These are phyloP conservation scores for Galaxias olidus DNA, from an alignment of 2,797 vertebrate species.

Conservation along the genomic window DNA sequence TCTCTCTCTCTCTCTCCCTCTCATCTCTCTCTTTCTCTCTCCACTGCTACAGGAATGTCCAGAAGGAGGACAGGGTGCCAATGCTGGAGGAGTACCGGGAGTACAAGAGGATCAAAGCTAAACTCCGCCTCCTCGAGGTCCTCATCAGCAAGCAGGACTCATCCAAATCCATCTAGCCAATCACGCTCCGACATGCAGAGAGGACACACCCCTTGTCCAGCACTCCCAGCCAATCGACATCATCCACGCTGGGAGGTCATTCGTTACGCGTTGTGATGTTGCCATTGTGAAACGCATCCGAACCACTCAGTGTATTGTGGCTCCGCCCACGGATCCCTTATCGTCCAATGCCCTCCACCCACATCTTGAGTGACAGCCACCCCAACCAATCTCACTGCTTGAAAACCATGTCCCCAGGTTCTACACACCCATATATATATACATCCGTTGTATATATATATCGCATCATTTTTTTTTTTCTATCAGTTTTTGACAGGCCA, in stretches of 20 bases:
- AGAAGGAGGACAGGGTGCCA: slow-evolving; percentile 92
- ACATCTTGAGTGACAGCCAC: background rate
- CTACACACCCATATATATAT: too few species aligned
- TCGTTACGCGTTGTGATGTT: too few species aligned
- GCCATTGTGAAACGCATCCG: too few species aligned
- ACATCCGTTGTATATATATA: too few species aligned
- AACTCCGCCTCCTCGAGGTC: slow-evolving; percentile 93
- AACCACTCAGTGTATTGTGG: too few species aligned
- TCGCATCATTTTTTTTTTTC: background rate
- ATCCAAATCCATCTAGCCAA: slow-evolving; percentile 90
- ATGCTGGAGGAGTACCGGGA: slow-evolving; percentile 95
- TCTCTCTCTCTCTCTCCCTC: background rate
- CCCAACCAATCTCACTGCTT: slow-evolving; percentile 5
- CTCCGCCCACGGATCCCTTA: background rate
- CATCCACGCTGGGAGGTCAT: background rate
- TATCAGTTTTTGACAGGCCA: background rate
- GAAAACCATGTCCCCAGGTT: too few species aligned
- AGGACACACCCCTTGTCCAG: slow-evolving; percentile 9
- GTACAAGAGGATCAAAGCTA: slow-evolving; percentile 98
- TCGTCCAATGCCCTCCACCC: background rate
- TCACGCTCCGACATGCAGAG: background rate
- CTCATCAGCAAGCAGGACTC: slow-evolving; percentile 98
- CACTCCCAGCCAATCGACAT: slow-evolving; percentile 12
- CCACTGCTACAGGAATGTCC: slow-evolving; percentile 81
- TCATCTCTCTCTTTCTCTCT: background rate